These are phyloP conservation scores for Sisor rabdophorus DNA, from an alignment of 2,113 vertebrate genomes.

Conservation along the genomic window DNA sequence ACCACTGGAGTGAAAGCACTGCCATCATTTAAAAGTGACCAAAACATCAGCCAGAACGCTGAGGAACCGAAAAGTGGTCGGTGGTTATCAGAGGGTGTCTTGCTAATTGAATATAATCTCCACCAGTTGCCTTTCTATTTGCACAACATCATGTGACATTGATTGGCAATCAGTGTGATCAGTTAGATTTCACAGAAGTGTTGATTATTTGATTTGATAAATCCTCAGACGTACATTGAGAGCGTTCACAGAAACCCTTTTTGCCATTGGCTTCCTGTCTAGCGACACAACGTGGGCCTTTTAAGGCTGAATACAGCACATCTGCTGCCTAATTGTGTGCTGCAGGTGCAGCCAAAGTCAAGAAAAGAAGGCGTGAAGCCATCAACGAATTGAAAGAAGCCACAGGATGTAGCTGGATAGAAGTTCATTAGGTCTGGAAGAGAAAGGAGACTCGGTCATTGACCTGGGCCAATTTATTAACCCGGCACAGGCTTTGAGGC, in stretches of 20 bases:
- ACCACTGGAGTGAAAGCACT: too few relatives aligned
- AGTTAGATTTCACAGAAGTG: too few relatives aligned
- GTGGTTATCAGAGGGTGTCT: too few relatives aligned
- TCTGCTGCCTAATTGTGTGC: conserved; percentile 56
- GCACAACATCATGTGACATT: too few relatives aligned
- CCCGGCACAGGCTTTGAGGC: conserved; percentile 38
- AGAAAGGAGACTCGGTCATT: conserved; percentile 48
- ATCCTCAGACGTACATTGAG: conserved; percentile 3
- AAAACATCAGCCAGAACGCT: too few relatives aligned
- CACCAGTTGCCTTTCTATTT: too few relatives aligned
- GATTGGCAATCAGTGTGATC: too few relatives aligned
- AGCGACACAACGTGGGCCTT: background rate
- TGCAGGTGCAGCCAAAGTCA: background rate
- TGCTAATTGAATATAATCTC: too few relatives aligned
- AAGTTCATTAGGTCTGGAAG: conserved; percentile 46
- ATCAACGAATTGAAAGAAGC: conserved; percentile 50
- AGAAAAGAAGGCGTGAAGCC: conserved; percentile 48
- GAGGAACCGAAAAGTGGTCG: too few relatives aligned
- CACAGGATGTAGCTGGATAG: conserved; percentile 45
- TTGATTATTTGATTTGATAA: conserved; percentile 22
- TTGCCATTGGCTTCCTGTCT: background rate
- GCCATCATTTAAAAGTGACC: too few relatives aligned
- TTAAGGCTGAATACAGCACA: conserved; percentile 19
- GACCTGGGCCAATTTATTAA: conserved; percentile 50
- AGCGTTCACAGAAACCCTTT: background rate